phyloP scores from a whole-genome alignment of 1,140 invertebrate genomes.

The Goniozus legneri region DNA sequence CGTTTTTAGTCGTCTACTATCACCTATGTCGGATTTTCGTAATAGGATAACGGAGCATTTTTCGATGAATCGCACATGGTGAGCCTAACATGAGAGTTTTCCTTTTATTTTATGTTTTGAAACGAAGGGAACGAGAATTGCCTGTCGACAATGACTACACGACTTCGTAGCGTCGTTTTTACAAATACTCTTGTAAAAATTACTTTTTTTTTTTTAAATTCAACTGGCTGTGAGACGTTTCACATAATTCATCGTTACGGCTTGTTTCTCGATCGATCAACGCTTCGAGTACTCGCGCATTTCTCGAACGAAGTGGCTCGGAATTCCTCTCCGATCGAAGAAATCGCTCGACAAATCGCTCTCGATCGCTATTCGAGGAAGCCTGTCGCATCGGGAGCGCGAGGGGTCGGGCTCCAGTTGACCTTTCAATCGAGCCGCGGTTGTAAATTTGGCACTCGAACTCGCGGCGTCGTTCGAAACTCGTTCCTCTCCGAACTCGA shows the following conservation, averaged over 20 bases:
- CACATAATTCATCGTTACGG: background rate
- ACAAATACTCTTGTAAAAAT: conserved; percentile 20
- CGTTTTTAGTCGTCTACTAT: conserved; percentile 20
- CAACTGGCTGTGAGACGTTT: conserved; percentile 25
- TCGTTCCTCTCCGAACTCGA: no score
- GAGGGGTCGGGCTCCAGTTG: no score
- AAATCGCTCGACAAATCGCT: no score
- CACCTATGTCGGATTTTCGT: background rate
- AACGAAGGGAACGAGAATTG: conserved; percentile 21
- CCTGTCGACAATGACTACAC: conserved; percentile 6
- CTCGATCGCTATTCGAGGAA: no score
- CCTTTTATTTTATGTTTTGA: background rate
- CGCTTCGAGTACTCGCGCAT: no score
- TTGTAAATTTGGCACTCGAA: conserved; percentile 49
- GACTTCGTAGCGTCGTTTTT: background rate
- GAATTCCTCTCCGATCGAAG: no score
- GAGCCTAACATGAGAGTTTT: conserved; percentile 17
- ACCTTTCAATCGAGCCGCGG: no score
- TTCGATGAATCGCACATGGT: conserved; percentile 7
- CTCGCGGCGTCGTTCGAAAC: no score
- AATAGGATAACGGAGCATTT: conserved; percentile 16
- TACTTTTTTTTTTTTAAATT: conserved; percentile 25
- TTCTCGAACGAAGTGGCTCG: no score
- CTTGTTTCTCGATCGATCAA: background rate
- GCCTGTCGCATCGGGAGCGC: no score